Evolutionary conservation across 2,888 invertebrate species (phyloP).

Genomic region (Agrochola circellaris): DNA sequence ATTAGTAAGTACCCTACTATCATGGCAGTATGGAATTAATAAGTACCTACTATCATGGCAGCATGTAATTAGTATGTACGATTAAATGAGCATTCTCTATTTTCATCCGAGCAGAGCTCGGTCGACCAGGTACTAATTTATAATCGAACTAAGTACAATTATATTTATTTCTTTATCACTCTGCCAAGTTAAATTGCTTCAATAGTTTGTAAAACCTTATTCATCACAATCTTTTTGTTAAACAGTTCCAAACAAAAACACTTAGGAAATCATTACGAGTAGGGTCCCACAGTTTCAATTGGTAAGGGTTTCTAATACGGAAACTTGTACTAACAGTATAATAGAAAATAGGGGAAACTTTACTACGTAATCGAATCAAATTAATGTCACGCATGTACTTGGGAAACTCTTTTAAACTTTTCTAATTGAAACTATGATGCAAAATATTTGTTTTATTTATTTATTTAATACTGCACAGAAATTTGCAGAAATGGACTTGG

Average conservation of each 20-base stretch:
- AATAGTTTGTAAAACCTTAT: slow-evolving; percentile 24
- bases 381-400: slow-evolving; percentile 41
- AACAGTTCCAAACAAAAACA: slow-evolving; percentile 50
- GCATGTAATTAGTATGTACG: no score
- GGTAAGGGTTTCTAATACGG: slow-evolving; percentile 33
- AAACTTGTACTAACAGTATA: slow-evolving; percentile 45
- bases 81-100: no score
- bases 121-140: not conserved
- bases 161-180: slow-evolving; percentile 5
- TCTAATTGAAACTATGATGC: slow-evolving; percentile 28
- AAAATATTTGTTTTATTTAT: slow-evolving; percentile 8
- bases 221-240: slow-evolving; percentile 37
- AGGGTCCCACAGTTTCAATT: slow-evolving; percentile 39
- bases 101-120: no score
- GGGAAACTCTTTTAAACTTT: slow-evolving; percentile 21
- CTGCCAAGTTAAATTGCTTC: slow-evolving; percentile 25
- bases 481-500: no score
- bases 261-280: slow-evolving; percentile 54
- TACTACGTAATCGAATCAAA: slow-evolving; percentile 47
- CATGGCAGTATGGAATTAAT: no score
- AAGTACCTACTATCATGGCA: no score
- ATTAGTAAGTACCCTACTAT: no score
- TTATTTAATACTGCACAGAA: no score
- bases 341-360: slow-evolving; percentile 52
- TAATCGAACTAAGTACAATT: not conserved